Evolutionary conservation across 2,888 invertebrate species (phyloP).

Genomic region (Microctonus brassicae): DNA sequence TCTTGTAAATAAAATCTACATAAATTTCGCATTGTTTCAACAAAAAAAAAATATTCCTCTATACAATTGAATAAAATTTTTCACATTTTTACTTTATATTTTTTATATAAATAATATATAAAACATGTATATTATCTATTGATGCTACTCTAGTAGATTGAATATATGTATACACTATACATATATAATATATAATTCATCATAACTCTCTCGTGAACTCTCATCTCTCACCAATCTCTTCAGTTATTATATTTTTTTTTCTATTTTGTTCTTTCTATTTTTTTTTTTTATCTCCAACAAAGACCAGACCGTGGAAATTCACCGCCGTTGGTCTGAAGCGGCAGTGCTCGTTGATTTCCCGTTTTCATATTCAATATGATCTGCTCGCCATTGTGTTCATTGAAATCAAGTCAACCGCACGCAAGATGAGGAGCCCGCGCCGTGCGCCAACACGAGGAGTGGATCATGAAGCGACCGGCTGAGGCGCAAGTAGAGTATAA

Average conservation of each 20-base stretch:
- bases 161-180: neutral
- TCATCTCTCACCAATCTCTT: constrained; percentile 35
- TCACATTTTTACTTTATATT: too few relatives aligned
- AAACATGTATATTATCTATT: neutral
- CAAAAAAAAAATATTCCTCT: neutral
- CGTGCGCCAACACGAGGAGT: constrained; percentile 58
- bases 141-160: neutral
- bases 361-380: constrained; percentile 70
- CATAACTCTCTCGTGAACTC: constrained; percentile 3
- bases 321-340: constrained; percentile 47
- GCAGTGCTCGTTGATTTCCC: constrained; percentile 67
- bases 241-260: constrained; percentile 21
- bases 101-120: neutral
- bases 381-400: constrained; percentile 68
- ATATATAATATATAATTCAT: neutral
- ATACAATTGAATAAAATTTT: neutral
- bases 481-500: constrained; percentile 27
- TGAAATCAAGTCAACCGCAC: constrained; percentile 70
- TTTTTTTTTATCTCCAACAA: constrained; percentile 46
- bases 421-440: constrained; percentile 64
- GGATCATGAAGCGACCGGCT: constrained; percentile 57
- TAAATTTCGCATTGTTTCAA: neutral
- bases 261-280: constrained; percentile 39
- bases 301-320: constrained; percentile 49
- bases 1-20: neutral